Evolutionary conservation across 2,888 invertebrate species (phyloP), one percentile per base, ranked within the genome.

Genomic region (Penaeus monodon): DNA sequence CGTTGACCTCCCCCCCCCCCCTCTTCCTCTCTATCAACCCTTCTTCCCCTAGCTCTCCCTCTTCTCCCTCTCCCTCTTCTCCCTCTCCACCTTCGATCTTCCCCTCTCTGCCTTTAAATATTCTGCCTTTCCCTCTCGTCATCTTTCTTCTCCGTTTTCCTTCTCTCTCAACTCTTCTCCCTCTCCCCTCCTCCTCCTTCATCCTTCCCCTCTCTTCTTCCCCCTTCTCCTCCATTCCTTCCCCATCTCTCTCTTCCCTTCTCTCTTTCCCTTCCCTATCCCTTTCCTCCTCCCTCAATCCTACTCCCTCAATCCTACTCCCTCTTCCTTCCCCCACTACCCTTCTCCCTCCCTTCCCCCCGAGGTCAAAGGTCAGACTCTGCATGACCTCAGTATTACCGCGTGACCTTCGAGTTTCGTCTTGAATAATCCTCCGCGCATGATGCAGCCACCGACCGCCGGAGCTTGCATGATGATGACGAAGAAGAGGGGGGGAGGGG

Each of bases 181-280:
- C 33, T 33, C 33, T 33, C 49, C 14, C 57, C 14, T 14, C 0
- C n/a, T 24, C 29, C n/a, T 3, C 24, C 3, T 3, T 12, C 70
- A 1, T 68, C 3, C 14, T 0, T 29, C 14, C 20, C 17, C 24
- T 24, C 12, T 17, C 20, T 17, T 68, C 17, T 1, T 24, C 20
- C 70, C 24, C 24, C 14, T 68, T 3, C 20, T 22, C 1, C 17
- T 68, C n/a, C 20, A 1, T 17, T 3, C 1, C 3, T 3, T 2
- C 1, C 24, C 20, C 3, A 1, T 0, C 24, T 22, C 24, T 17
- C 20, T 0, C 24, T 12, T 3, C n/a, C 2, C 14, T 3, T 3
- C 17, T 3, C 17, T 17, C 24, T 3, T 12, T 20, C 20, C 17
- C n/a, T 17, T 24, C 17, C 17, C 1, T 17, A 0, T 3, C n/a